A percentile compares a stretch with the other conserved stretches of the same genome.
Conservation (phyloP, 2,113 vertebrate genomes). For the Cisticola juncidis region DNA sequence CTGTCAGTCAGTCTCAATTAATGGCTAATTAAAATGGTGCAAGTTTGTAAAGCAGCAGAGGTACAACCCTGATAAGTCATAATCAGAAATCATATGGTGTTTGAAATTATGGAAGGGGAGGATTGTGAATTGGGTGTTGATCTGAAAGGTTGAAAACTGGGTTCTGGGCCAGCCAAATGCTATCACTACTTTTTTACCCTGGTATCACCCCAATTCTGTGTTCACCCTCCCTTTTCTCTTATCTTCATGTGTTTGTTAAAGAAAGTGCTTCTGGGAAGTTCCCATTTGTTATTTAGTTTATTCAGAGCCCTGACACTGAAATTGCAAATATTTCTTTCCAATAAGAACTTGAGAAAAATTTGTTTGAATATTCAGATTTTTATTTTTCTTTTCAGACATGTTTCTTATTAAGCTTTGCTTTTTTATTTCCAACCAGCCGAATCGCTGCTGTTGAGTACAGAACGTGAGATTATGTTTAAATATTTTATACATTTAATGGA, state of each 20-base stretch:
- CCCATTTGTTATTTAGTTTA: neutral
- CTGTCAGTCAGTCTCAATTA: conserved; percentile 22
- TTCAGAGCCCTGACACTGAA: neutral
- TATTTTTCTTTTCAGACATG: neutral
- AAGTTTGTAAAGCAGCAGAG: conserved; percentile 9
- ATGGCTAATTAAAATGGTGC: neutral
- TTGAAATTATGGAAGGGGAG: neutral
- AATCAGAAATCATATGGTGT: neutral
- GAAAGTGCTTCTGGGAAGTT: neutral
- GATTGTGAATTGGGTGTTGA: neutral
- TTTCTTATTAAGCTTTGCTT: neutral
- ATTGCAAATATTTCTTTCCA: neutral
- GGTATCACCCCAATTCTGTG: neutral
- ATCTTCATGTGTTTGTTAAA: neutral
- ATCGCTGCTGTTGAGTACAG: neutral
- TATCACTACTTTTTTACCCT: neutral
- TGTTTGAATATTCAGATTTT: neutral
- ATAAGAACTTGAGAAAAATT: neutral
- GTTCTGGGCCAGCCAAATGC: neutral
- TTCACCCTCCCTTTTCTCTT: neutral
- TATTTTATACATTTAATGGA: neutral
- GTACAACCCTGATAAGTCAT: neutral
- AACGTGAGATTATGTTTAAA: neutral
- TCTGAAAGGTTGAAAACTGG: neutral
- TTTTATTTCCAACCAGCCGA: neutral